A percentile compares a stretch with the other conserved stretches of the same genome.
phyloP scores from a whole-genome alignment of 2,888 invertebrate species.

The Melanophora roralis region DNA sequence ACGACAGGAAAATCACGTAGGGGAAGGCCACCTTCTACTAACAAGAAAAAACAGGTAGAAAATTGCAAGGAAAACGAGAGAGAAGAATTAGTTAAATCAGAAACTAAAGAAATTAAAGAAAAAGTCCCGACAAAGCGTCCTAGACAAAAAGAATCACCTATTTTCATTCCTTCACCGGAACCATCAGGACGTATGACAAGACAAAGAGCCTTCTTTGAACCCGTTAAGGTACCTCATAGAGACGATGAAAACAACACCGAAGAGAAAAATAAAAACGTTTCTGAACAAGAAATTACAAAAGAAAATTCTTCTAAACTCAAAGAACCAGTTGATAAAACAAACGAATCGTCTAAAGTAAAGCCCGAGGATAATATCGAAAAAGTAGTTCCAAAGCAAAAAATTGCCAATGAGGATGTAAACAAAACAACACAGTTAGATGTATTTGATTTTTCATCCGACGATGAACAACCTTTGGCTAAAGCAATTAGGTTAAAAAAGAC shows the following conservation, averaged over 20 bases:
- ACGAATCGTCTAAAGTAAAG: neutral
- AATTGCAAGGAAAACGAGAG: constrained; percentile 46
- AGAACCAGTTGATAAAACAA: constrained; percentile 1
- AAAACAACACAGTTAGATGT: constrained; percentile 69
- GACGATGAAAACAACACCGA: constrained; percentile 17
- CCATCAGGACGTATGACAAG: constrained; percentile 76
- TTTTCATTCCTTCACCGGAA: constrained; percentile 75
- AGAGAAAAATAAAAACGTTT: constrained; percentile 14
- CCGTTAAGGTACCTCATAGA: constrained; percentile 73
- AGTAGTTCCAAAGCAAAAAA: neutral
- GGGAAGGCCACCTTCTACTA: constrained; percentile 65
- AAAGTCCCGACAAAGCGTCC: constrained; percentile 70
- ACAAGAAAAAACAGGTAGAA: constrained; percentile 59
- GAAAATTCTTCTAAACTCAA: constrained; percentile 2
- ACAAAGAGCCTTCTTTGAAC: constrained; percentile 76
- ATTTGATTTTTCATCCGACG: constrained; percentile 79
- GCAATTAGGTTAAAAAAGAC: constrained; percentile 73
- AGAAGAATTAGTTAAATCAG: constrained; percentile 52
- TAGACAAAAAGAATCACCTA: constrained; percentile 75
- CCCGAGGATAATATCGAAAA: constrained; percentile 11
- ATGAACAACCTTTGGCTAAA: constrained; percentile 78
- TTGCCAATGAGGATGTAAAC: constrained; percentile 18
- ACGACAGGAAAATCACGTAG: constrained; percentile 64
- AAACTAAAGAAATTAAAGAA: constrained; percentile 64
- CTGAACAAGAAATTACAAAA: neutral